phyloP scores from a whole-genome alignment of 2,888 invertebrate species.

The Taphrorychus bicolor region DNA sequence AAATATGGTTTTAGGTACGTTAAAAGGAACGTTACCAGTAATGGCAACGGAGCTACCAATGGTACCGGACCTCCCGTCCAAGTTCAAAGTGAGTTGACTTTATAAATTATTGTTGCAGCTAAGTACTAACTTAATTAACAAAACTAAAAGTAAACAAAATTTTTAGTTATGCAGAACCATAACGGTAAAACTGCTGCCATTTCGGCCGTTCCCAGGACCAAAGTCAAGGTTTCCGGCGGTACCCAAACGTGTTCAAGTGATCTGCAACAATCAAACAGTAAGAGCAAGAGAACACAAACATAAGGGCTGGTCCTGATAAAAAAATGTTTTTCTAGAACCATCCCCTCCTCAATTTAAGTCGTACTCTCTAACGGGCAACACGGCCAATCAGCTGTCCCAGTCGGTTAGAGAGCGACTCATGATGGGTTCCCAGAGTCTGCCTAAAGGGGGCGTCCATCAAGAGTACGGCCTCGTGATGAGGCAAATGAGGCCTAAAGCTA shows the following conservation, averaged over 20 bases:
- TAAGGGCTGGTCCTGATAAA: no score
- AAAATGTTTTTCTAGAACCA: conserved; percentile 67
- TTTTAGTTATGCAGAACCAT: conserved; percentile 53
- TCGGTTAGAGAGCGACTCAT: conserved; percentile 83
- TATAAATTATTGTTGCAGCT: no score
- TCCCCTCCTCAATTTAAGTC: conserved; percentile 83
- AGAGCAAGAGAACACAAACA: not conserved
- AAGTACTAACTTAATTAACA: not conserved
- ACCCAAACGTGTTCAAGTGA: conserved; percentile 76
- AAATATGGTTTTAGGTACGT: conserved; percentile 71
- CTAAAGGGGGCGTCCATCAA: conserved; percentile 66
- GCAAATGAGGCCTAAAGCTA: conserved; percentile 59
- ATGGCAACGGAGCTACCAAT: conserved; percentile 54
- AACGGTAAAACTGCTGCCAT: conserved; percentile 75
- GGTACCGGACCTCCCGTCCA: conserved; percentile 51
- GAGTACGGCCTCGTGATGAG: conserved; percentile 58
- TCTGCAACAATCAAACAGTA: conserved; percentile 50
- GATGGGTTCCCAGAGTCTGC: conserved; percentile 86
- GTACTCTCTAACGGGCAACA: conserved; percentile 83
- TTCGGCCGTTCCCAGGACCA: conserved; percentile 84
- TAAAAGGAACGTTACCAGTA: conserved; percentile 66
- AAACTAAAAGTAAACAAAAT: no score
- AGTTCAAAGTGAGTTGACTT: no score
- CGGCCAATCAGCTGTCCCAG: conserved; percentile 86
- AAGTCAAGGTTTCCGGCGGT: conserved; percentile 89